A percentile compares a stretch with the other conserved stretches of the same genome.
These are phyloP conservation scores for Esox niger DNA, from an alignment of 2,113 vertebrate genomes.

Conservation along the genomic window DNA sequence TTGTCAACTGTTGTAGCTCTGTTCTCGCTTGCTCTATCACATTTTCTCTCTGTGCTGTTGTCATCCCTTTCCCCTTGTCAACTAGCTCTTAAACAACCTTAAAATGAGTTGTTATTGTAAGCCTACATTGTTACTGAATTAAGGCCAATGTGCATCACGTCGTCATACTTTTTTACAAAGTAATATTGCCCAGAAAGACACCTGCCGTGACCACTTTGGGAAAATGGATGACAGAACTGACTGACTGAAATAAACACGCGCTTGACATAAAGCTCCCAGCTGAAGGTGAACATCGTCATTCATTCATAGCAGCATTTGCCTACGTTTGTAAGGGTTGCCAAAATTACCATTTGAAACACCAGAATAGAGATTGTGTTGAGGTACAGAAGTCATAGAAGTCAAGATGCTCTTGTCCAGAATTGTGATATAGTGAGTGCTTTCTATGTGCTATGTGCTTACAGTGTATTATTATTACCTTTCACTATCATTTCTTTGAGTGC, in stretches of 20 bases:
- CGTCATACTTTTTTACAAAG: conserved; percentile 29
- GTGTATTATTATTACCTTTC: too few relatives aligned
- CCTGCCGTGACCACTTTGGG: conserved; percentile 44
- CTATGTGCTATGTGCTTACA: too few relatives aligned
- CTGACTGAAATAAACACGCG: conserved; percentile 63
- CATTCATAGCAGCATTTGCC: neutral
- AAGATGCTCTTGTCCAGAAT: too few relatives aligned
- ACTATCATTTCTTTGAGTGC: too few relatives aligned
- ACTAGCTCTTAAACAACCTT: conserved; percentile 42
- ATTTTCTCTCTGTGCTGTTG: conserved; percentile 1
- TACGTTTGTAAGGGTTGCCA: neutral
- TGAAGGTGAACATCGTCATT: conserved; percentile 19
- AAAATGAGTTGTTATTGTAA: conserved; percentile 55
- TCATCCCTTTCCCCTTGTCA: neutral
- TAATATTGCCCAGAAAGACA: conserved; percentile 34
- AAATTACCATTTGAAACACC: neutral
- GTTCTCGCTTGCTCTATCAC: conserved; percentile 9
- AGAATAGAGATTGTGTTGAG: too few relatives aligned
- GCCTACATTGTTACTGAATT: conserved; percentile 38
- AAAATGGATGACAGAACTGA: conserved; percentile 25
- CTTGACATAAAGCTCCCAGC: conserved; percentile 43
- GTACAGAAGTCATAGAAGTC: too few relatives aligned
- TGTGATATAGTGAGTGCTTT: too few relatives aligned
- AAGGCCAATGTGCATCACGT: conserved; percentile 44
- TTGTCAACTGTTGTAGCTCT: too few relatives aligned